Conservation (phyloP, 2,113 vertebrate genomes). For the Aramus guarauna region DNA sequence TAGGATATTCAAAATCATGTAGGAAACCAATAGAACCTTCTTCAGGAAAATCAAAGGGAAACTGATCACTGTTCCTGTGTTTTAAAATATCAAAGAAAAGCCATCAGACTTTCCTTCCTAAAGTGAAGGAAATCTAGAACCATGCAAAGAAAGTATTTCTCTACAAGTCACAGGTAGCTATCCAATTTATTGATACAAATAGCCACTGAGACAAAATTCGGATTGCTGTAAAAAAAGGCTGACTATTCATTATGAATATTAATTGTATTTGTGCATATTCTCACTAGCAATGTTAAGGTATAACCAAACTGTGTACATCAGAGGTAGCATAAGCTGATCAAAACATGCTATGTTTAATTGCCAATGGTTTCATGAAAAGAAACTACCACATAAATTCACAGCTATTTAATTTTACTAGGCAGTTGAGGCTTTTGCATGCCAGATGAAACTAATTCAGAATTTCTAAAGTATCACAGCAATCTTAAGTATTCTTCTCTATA, state of each 20-base stretch:
- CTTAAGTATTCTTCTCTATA: not conserved
- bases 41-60: not conserved
- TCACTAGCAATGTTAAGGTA: not conserved
- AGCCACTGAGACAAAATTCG: not conserved
- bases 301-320: not conserved
- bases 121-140: not conserved
- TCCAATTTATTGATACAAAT: not conserved
- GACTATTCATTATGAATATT: not conserved
- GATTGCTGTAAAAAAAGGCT: not conserved
- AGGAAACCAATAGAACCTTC: not conserved
- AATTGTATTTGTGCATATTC: not conserved
- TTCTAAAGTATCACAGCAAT: not conserved
- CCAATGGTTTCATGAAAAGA: not conserved
- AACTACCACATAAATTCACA: not conserved
- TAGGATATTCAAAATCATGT: not conserved
- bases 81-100: not conserved
- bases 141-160: not conserved
- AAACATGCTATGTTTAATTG: not conserved
- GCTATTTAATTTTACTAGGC: not conserved
- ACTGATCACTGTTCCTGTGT: not conserved
- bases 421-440: not conserved
- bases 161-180: not conserved
- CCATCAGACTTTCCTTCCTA: not conserved
- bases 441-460: not conserved
- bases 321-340: not conserved